Conservation (phyloP, 1,140 invertebrate genomes). For the Watersipora subatra region DNA sequence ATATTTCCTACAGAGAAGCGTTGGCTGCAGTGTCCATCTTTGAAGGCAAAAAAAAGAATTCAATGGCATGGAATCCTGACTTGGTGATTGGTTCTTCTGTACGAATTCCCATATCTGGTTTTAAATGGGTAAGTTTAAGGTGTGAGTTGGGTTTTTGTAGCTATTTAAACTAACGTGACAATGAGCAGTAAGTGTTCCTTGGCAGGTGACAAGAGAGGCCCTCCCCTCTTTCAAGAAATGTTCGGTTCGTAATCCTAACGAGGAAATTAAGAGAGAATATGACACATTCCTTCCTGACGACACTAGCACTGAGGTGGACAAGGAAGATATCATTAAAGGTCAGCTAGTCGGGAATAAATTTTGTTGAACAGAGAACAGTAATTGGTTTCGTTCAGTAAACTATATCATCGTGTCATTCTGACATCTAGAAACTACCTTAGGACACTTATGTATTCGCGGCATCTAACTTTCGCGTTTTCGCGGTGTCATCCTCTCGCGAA, state of each 20-base stretch:
- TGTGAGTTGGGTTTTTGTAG: too few species aligned
- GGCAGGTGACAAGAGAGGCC: not conserved
- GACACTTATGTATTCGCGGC: too few species aligned
- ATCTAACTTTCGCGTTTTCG: too few species aligned
- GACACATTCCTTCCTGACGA: constrained; percentile 43
- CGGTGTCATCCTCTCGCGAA: too few species aligned
- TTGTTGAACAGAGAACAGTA: too few species aligned
- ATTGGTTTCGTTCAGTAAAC: too few species aligned
- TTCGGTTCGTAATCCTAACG: constrained; percentile 34
- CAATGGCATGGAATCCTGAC: not conserved
- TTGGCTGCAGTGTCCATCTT: not conserved
- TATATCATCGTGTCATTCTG: too few species aligned
- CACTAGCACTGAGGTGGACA: constrained; percentile 39
- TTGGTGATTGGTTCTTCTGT: not conserved
- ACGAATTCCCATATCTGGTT: constrained; percentile 1
- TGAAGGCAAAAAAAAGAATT: not conserved
- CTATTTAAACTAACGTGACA: too few species aligned
- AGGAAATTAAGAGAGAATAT: constrained; percentile 27
- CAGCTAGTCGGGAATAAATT: not conserved
- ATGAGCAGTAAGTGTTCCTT: too few species aligned
- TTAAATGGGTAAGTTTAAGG: not conserved
- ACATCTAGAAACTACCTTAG: too few species aligned
- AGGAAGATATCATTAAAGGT: constrained; percentile 41
- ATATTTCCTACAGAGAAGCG: not conserved
- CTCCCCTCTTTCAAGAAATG: constrained; percentile 35